Evolutionary conservation across 1,140 invertebrate species (phyloP).

Genomic region (Drosophila paulistorum): DNA sequence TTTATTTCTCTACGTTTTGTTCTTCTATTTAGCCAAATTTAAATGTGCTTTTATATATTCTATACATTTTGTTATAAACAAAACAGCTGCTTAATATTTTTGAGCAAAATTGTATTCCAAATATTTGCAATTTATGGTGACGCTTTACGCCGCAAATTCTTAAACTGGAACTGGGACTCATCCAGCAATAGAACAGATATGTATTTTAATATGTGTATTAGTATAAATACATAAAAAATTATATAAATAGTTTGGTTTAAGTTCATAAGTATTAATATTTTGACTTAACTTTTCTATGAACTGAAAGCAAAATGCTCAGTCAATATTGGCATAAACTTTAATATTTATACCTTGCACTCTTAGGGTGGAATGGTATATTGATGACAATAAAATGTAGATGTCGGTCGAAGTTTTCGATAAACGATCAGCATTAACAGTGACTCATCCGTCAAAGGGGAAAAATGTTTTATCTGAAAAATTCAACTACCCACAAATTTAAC

Average conservation of each 20-base stretch:
- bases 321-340: no score
- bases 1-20: background rate
- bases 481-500: no score
- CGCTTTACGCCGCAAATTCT: background rate
- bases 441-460: no score
- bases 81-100: slow-evolving; percentile 7
- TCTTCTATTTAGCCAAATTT: background rate
- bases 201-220: background rate
- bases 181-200: background rate
- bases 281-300: no score
- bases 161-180: background rate
- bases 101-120: background rate
- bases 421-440: no score
- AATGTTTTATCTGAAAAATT: no score
- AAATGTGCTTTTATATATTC: background rate
- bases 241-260: background rate
- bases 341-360: no score
- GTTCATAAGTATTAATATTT: no score
- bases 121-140: slow-evolving; percentile 5
- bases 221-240: background rate
- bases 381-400: no score
- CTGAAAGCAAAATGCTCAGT: no score
- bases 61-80: background rate
- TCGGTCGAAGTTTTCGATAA: no score
- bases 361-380: no score